Evolutionary conservation across 2,797 vertebrate species (phyloP), one percentile per base, ranked within the genome.

Genomic region (Distichodus sexfasciatus): DNA sequence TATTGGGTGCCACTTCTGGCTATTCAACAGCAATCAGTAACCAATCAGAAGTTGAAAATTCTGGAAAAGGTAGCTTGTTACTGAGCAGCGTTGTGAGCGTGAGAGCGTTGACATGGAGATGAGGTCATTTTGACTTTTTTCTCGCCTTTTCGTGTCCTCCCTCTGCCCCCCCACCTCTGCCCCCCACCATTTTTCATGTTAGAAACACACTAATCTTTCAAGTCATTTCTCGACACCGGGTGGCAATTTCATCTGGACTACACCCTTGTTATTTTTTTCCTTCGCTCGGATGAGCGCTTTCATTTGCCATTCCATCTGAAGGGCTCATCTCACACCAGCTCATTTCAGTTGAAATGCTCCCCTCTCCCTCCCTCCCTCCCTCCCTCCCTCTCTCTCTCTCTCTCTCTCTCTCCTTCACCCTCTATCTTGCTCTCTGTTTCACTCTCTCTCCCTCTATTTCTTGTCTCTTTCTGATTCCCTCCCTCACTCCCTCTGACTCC

Each of bases 251-350:
- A 55, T 71, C 59, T 41, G 41, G 63, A 69, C 66, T 66, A 69
- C 58, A 68, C 46, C 35, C 67, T 74, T 65, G 63, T 67, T 67
- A 72, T 76, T 71, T 69, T 71, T 76, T 74, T 76, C 74, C 5
- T 24, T 51, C 71, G 53, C 41, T 76, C 41, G 36, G 60, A 63
- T 73, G 65, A 74, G 43, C 50, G 38, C 60, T 68, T 79, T 76
- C 71, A 79, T 79, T 70, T 76, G 64, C 71, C 47, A 61, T 79
- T 71, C 64, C 68, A 57, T 74, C 74, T 66, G 71, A 74, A 74
- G 48, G 14, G 14, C 48, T 76, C 67, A 69, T 71, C 72, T 71
- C 60, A 29, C 59, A 41, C 54, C 68, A 74, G 41, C 64, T 71
- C 48, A 66, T 71, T 76, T 76, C 62, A 61, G 68, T 26, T 40